Base-by-base conservation (phyloP, 2,113 vertebrate species). In the Mugil cephalus region DNA sequence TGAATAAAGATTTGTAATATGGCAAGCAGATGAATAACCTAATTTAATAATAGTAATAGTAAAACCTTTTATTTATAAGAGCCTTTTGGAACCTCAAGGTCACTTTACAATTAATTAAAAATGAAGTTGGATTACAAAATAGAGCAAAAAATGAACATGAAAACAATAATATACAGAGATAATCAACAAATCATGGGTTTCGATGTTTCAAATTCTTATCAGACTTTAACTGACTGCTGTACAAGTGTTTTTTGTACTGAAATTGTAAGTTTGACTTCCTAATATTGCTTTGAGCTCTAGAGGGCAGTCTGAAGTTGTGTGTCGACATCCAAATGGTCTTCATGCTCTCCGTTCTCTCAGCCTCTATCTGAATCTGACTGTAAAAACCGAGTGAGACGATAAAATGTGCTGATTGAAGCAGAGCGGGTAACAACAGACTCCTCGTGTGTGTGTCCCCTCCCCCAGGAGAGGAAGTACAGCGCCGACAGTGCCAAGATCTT, bases 401-500 rank as follows among this genome's bases (percentile, higher is more conserved):
- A 2, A 55, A 15, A 8, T 34, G 11, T 14, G 17, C 17, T 43
- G 12, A 13, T 51, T 34, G 56, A 53, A 39, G 13, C 39, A 50
- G 15, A 19, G 2, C 0, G 56, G 13, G 5, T 6, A n/a, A 18
- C 60, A 4, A 2, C 35, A 50, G 4, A 35, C 38, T n/a, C 15
- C 4, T 54, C 12, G 4, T 21, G 8, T 69, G 4, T 21, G 8
- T 69, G 55, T 65, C 19, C 67, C 6, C 0, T 34, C 14, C 84
- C 85, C 36, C 85, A 98, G 97, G 94, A 95, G 54, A 95, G 93
- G 47, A 93, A 90, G 45, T 96, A 95, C 84, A 96, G 95, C 18
- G 75, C 60, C 0, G 96, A 99, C 1, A 79, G 94, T 13, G 97
- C 96, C 77, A 98, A 95, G 87, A 94, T 99, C 79, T 99, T 96